Conservation (phyloP, 2,888 invertebrate genomes). For the Cantharis nigra region DNA sequence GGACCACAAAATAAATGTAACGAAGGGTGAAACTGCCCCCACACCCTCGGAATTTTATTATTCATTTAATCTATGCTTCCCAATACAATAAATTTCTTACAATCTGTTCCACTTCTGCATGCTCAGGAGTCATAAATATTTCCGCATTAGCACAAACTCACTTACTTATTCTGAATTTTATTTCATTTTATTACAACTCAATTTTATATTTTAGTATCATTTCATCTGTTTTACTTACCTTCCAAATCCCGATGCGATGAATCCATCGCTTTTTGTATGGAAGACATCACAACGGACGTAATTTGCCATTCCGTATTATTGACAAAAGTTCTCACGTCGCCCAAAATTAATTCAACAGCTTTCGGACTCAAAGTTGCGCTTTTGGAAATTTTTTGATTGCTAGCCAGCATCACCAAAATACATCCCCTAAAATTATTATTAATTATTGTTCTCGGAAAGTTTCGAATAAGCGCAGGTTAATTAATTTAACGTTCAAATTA, state of each 20-base stretch:
- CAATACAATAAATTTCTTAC: not conserved
- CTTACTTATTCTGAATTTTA: conserved; percentile 12
- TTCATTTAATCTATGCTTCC: not conserved
- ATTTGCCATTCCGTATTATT: conserved; percentile 68
- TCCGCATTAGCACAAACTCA: conserved; percentile 5
- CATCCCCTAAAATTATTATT: conserved; percentile 56
- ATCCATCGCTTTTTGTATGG: conserved; percentile 65
- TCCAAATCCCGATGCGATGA: conserved; percentile 67
- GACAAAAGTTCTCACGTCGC: conserved; percentile 66
- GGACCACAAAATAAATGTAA: not conserved
- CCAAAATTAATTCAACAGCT: conserved; percentile 61
- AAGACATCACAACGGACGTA: conserved; percentile 54
- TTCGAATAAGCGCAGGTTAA: not conserved
- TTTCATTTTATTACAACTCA: not conserved
- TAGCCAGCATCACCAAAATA: conserved; percentile 64
- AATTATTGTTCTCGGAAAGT: conserved; percentile 24
- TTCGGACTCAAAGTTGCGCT: conserved; percentile 62
- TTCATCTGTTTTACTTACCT: conserved; percentile 56
- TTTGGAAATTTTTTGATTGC: conserved; percentile 65
- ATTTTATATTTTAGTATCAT: conserved; percentile 1
- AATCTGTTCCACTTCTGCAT: conserved; percentile 6
- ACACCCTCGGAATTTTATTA: not conserved
- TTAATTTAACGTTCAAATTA: not conserved
- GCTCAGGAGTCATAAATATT: conserved; percentile 20
- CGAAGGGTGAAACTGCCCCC: not conserved